Evolutionary conservation across 2,888 invertebrate genomes (phyloP), one percentile per base, ranked within the genome.

Genomic region (Chrysomela aeneicollis): DNA sequence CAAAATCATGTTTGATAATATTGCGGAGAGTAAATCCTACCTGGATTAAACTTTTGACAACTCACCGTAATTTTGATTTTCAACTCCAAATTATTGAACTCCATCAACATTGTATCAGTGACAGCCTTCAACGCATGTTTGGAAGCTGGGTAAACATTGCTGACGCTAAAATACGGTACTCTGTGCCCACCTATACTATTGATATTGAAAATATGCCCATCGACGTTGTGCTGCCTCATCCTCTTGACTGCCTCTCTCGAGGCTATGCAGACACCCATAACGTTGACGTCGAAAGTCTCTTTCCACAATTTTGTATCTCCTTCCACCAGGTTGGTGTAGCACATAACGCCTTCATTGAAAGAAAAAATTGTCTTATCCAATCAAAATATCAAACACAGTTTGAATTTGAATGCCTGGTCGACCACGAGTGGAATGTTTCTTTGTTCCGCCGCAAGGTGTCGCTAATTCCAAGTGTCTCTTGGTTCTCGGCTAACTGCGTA

Each of bases 151-250:
- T 70, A 70, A 2, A 70, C 61, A 50, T 72, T 75, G 46, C 68
- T 68, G 26, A 65, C 54, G 6, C 73, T 70, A 59, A 73, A 62
- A 42, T 70, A 61, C 1, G 69, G 61, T 8, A 75, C 69, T n/a
- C 50, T 59, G 58, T 77, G 77, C 0, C 77, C 77, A 0, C 71
- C 67, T 15, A 74, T 59, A 51, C 76, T 75, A 50, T 76, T 77
- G 2, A 78, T 73, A 54, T 78, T 74, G 3, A 78, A 66, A 15
- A 78, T 71, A 49, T 77, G 76, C 1, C 78, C 78, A 52, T 75
- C 71, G 4, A 74, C 64, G 17, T 71, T 64, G 42, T 74, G 65
- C n/a, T 60, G 52, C 37, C 64, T 68, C 77, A 78, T 78, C 6
- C 69, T 64, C 51, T 70, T 72, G 9, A 76, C 58, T 1, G 76